These are phyloP conservation scores for Eulemur coronatus DNA, from an alignment of 2,797 vertebrate genomes.

Conservation along the genomic window DNA sequence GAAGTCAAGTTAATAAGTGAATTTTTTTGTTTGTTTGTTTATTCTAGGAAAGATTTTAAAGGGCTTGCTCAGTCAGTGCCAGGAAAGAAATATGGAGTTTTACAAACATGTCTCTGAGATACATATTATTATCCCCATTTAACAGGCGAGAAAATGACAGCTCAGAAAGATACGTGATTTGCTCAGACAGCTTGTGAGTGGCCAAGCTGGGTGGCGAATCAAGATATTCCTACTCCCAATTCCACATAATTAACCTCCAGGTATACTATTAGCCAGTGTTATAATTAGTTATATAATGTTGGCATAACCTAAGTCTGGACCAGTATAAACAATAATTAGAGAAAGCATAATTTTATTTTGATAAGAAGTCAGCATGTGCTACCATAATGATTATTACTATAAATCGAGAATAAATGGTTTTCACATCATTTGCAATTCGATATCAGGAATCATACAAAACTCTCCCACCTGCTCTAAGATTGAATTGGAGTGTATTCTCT, in stretches of 20 bases:
- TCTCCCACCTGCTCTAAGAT: background rate
- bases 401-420: conserved; percentile 14
- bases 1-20: background rate
- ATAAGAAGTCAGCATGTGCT: background rate
- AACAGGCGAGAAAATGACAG: background rate
- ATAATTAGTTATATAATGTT: background rate
- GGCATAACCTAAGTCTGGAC: background rate
- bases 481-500: background rate
- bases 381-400: background rate
- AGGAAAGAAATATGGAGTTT: background rate
- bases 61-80: background rate
- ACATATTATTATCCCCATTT: background rate
- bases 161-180: background rate
- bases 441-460: background rate
- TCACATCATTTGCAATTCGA: background rate
- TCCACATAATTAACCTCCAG: background rate
- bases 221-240: background rate
- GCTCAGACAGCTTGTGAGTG: background rate
- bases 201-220: background rate
- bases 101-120: background rate
- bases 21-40: background rate
- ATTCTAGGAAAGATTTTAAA: background rate
- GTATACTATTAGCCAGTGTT: background rate
- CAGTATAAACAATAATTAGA: background rate
- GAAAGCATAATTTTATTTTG: background rate